Conservation (phyloP, 2,113 vertebrate species). For the Elaphurus davidianus region DNA sequence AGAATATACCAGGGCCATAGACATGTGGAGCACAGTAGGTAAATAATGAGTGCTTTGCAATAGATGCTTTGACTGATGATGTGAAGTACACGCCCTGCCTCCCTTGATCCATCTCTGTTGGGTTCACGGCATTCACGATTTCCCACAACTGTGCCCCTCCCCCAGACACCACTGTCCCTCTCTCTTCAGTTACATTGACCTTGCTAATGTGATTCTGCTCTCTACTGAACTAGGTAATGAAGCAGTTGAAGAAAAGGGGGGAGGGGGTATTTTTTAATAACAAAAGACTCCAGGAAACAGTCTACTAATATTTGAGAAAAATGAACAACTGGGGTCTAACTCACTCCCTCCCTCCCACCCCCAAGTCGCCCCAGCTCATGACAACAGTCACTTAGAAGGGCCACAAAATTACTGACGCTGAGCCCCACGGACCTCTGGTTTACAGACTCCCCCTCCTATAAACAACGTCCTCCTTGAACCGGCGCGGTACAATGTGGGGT, state of each 20-base stretch:
- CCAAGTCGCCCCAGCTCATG: background rate
- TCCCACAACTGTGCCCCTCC: background rate
- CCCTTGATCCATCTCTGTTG: background rate
- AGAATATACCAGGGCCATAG: background rate
- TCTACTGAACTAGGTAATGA: background rate
- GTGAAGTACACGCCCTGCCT: background rate
- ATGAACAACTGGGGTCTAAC: background rate
- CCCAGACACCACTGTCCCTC: background rate
- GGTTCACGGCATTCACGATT: too few relatives aligned
- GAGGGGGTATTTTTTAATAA: background rate
- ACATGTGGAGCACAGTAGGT: background rate
- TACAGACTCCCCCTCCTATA: background rate
- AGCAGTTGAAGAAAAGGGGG: background rate
- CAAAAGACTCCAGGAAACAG: conserved; percentile 3
- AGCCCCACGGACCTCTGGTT: background rate
- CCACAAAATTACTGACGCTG: conserved; percentile 2
- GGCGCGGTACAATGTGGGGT: background rate
- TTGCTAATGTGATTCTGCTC: background rate
- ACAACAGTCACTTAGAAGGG: background rate
- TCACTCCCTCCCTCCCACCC: background rate
- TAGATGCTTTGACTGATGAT: background rate
- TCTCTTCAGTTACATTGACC: background rate
- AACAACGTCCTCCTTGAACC: conserved; percentile 34
- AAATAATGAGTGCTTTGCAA: background rate
- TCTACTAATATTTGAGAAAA: background rate